Base-by-base conservation (phyloP, 2,888 invertebrate species). In the Atrina japonica region DNA sequence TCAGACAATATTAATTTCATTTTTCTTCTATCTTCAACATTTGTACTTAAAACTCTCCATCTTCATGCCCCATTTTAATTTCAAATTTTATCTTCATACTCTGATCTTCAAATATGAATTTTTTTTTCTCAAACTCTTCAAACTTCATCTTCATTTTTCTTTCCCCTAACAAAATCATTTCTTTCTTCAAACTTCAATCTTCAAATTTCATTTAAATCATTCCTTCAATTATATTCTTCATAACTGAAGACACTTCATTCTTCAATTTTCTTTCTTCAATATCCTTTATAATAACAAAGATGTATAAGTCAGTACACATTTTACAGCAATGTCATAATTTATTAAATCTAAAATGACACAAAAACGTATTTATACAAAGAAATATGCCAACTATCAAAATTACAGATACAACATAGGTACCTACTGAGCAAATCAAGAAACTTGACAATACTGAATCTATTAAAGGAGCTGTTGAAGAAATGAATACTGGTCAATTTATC, bases 241-340 rank as follows among this genome's bases (percentile, higher is more conserved):
- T 59, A 56, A 63, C 55, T 63, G 35, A 58, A 66, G 53, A 40
- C 60, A 61, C 73, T 73, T 70, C 68, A 70, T 43, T 72, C 79
- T 81, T 82, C 78, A 77, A 70, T 74, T 77, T 78, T 78, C 77
- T 73, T 78, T 81, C 80, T 81, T 79, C 78, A 75, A 69, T 59
- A 71, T 71, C 79, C 76, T 79, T 76, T 72, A 65, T 70, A 72
- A 76, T 58, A 30, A 27, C 40, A 66, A 66, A 66, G 58, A 66
- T 35, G 27, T 23, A n/a, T n/a, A 40, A 25, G 27, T 56, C 25
- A 58, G 49, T 65, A 56, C 40, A 47, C 52, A 21, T 18, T 21
- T 35, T 5, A 35, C 35, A 35, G 5, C 35, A 35, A 11, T 35
- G 35, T 7, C 35, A n/a, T n/a, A 35, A 35, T 35, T 35, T 35